Evolutionary conservation across 2,888 invertebrate genomes (phyloP).

Genomic region (Halocaridina rubra): DNA sequence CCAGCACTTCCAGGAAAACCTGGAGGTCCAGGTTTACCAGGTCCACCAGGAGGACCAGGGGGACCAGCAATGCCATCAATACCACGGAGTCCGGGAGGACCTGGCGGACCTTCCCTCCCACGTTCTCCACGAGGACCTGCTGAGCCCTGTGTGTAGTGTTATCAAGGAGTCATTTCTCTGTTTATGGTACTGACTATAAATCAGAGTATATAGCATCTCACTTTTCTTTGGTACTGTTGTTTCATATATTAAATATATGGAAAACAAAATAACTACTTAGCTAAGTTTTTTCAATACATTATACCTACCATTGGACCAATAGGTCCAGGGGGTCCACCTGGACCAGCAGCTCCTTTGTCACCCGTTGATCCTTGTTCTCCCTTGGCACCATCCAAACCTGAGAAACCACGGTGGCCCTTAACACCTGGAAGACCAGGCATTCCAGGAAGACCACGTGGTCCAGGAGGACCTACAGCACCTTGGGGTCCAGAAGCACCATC

Average conservation of each 20-base stretch:
- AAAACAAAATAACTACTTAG: too few species aligned
- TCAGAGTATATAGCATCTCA: too few species aligned
- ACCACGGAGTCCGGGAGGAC: slow-evolving; percentile 80
- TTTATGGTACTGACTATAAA: too few species aligned
- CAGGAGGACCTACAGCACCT: slow-evolving; percentile 79
- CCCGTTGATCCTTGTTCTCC: slow-evolving; percentile 82
- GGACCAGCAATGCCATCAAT: slow-evolving; percentile 83
- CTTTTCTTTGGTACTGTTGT: too few species aligned
- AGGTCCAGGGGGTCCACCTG: slow-evolving; percentile 72
- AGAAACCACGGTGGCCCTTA: slow-evolving; percentile 86
- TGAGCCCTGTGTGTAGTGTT: slow-evolving; percentile 74
- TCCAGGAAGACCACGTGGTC: slow-evolving; percentile 80
- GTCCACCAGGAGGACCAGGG: slow-evolving; percentile 80
- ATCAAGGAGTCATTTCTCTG: too few species aligned
- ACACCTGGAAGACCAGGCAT: slow-evolving; percentile 84
- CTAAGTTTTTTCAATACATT: too few species aligned
- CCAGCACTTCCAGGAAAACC: slow-evolving; percentile 88
- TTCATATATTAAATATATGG: too few species aligned
- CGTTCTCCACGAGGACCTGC: slow-evolving; percentile 85
- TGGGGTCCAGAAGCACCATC: slow-evolving; percentile 83
- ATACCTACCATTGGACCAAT: slow-evolving; percentile 77
- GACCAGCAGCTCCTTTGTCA: slow-evolving; percentile 80
- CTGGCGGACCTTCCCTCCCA: slow-evolving; percentile 85
- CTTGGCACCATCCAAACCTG: slow-evolving; percentile 83
- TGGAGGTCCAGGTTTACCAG: slow-evolving; percentile 85